Evolutionary conservation across 2,113 vertebrate genomes (phyloP), one percentile per base, ranked within the genome.

Genomic region (Pterophyllum scalare): DNA sequence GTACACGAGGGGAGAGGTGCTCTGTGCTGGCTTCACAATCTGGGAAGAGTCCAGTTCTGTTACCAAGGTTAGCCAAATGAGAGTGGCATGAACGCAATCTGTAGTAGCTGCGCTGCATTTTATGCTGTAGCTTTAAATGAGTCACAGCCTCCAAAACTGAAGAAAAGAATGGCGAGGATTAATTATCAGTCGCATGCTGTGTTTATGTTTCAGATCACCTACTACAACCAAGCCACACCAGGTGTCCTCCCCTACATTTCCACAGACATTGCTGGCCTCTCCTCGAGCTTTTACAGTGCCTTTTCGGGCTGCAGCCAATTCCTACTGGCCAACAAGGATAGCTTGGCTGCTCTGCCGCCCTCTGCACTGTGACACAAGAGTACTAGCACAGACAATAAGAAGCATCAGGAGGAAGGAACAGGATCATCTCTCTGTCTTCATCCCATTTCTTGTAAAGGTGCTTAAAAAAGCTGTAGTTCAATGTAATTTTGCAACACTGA

Each of bases 1-100:
- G 24, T 97, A 95, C 90, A 96, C 94, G 0, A 96, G 98, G 0
- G 96, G 96, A 14, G 98, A 99, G 93, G 97, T 97, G 0, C 88
- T 98, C 17, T 99, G 98, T 89, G 98, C 98, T 0, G 98, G 98
- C 26, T 99, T 99, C 95, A 97, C 97, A 65, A 95, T 99, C 86
- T 96, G 95, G 96, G 94, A 96, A 0, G 96, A 97, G 87, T 96
- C 95, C 15, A 95, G 93, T 49, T 90, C 94, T 26, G 75, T 77
- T 74, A 97, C 97, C 85, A 98, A 98, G 97, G 98, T 99, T 78
- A 61, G 90, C 75, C 70, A 91, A 80, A 92, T 43, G 57, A 78
- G 35, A 62, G 15, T 35, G 77, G 89, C 65, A 52, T 6, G 15
- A 20, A 56, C 2, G 2, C 19, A 28, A 31, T 2, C 1, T 35